phyloP scores from a whole-genome alignment of 2,797 vertebrate species.

The Fratercula arctica region DNA sequence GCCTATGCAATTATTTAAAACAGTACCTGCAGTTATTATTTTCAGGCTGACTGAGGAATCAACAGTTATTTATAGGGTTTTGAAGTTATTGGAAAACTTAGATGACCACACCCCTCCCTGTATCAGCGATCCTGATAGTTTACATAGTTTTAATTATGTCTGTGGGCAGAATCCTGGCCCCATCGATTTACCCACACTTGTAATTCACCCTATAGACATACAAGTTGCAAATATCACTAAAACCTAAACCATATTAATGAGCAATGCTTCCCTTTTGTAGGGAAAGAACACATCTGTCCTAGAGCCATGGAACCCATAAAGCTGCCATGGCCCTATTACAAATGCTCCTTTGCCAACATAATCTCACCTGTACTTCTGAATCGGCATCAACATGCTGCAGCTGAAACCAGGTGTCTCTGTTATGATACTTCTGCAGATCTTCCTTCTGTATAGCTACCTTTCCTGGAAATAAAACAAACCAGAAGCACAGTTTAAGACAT shows the following conservation, averaged over 20 bases:
- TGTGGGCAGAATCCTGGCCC: not conserved
- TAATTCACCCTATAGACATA: not conserved
- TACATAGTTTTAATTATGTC: not conserved
- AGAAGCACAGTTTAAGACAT: conserved; percentile 13
- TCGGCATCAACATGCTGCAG: conserved; percentile 96
- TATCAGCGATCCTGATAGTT: not conserved
- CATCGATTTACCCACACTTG: not conserved
- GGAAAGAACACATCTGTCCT: not conserved
- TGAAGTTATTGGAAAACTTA: not conserved
- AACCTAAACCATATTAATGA: not conserved
- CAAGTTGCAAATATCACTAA: not conserved
- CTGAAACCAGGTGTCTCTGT: conserved; percentile 98
- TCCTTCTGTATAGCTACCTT: conserved; percentile 98
- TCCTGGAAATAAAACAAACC: conserved; percentile 77
- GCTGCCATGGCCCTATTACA: not conserved
- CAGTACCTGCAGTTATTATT: not conserved
- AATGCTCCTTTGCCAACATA: not conserved
- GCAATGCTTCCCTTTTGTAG: not conserved
- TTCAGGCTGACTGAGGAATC: not conserved
- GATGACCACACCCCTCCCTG: not conserved
- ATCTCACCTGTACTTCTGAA: conserved; percentile 97
- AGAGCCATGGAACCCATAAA: not conserved
- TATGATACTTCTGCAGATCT: conserved; percentile 96
- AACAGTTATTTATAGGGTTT: not conserved
- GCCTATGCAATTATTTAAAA: not conserved